Evolutionary conservation across 30 jellyfish, hydroid and myxozoan genomes (phyloP), one percentile per base, ranked within the genome.

Genomic region (Morbakka virulenta): DNA sequence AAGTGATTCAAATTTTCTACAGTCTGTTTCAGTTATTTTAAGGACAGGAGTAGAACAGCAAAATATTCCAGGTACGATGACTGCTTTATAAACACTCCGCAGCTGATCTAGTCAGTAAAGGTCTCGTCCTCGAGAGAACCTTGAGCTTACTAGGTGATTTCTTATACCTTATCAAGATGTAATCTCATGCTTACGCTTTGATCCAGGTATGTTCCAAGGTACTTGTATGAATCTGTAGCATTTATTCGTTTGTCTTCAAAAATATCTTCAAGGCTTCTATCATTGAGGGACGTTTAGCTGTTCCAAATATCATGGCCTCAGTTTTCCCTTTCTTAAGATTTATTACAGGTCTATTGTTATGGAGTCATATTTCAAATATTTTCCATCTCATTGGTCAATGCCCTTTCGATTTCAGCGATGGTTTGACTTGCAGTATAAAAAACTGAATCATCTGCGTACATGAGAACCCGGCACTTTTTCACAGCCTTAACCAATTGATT

Each of bases 311-410:
- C n/a, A n/a, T n/a, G n/a, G n/a, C n/a, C n/a, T n/a, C n/a, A n/a
- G n/a, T n/a, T n/a, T n/a, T n/a, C 11, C 69, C 52, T 72, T 50
- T 3, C 73, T 48, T 41, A 3, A 72, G 74, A 24, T 72, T 72
- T 50, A 48, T 48, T 26, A 28, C 74, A 41, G 52, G 84, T 53
- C 79, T 75, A 75, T 75, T 75, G 77, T 75, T 57, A 53, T 75
- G 77, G 36, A 75, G 86, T 77, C 86, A 75, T 52, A n/a, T 53
- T 75, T 1, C 67, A 75, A 75, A 61, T 75, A 75, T 52, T 77
- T 63, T 63, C 72, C 88, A 77, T 77, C 80, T 77, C 79, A 77
- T 77, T 62, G 88, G 88, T 77, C 88, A 62, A 61, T 25, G 67
- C 67, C 62, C 79, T 75, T 47, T 77, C 88, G 36, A 62, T 61